A percentile compares a stretch with the other conserved stretches of the same genome.
phyloP scores from a whole-genome alignment of 2,113 vertebrate genomes.

The Mobula hypostoma region DNA sequence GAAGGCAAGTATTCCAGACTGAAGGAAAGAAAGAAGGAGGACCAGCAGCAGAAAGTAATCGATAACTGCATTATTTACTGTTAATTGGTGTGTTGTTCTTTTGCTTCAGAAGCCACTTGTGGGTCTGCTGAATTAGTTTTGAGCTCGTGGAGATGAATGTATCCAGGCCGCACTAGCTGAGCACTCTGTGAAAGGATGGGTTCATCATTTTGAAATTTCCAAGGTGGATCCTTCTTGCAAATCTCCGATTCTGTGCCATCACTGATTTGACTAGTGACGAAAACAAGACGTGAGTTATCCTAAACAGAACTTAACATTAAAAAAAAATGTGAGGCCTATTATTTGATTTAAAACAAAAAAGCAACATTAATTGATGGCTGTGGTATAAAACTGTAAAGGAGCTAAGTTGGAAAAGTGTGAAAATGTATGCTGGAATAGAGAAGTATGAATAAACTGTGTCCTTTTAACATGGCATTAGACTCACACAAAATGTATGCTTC shows the following conservation, averaged over 20 bases:
- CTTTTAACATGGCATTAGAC: too few relatives aligned
- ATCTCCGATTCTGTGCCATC: constrained; percentile 21
- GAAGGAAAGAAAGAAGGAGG: neutral
- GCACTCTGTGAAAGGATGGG: constrained; percentile 34
- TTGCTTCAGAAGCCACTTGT: neutral
- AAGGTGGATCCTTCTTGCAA: constrained; percentile 37
- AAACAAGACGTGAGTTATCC: constrained; percentile 35
- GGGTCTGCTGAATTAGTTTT: constrained; percentile 33
- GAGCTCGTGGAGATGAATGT: constrained; percentile 30
- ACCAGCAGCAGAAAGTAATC: neutral
- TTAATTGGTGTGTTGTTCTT: constrained; percentile 6
- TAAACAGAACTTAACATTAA: neutral
- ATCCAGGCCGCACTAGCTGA: neutral
- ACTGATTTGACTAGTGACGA: constrained; percentile 33
- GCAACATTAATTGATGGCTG: neutral
- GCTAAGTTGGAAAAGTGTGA: too few relatives aligned
- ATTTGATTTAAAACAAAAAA: neutral
- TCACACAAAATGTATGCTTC: too few relatives aligned
- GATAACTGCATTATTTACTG: constrained; percentile 32
- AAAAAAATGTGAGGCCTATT: neutral
- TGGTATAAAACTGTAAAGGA: neutral
- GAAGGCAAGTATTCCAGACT: constrained; percentile 9
- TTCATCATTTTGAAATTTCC: constrained; percentile 33
- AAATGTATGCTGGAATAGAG: too few relatives aligned
- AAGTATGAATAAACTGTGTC: too few relatives aligned